Base-by-base conservation (phyloP, 2,797 vertebrate genomes). In the Acrocephalus scirpaceus region DNA sequence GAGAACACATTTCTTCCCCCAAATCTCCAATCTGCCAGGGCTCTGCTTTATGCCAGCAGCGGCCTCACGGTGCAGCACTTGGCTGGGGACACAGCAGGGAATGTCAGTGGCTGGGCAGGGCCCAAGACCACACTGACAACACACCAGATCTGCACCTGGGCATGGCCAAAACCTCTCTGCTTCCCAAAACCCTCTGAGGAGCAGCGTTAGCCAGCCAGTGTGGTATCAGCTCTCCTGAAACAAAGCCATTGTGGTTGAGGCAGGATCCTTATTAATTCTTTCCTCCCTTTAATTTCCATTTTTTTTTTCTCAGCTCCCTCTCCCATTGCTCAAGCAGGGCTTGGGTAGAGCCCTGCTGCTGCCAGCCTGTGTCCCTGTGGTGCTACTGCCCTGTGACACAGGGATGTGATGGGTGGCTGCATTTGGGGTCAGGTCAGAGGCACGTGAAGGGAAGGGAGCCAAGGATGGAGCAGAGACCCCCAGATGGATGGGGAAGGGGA, bases 211-310 rank as follows among this genome's bases (percentile, higher is more conserved):
- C 22, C 34, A 85, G 82, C 3, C 38, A 38, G 1, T 93, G 85
- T 42, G 95, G 91, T 95, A 96, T 95, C 94, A 50, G 79, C 36
- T 83, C 82, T 93, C 83, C 93, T 96, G 88, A 90, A 92, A 86
- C 76, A 80, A 75, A 95, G 86, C 94, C 88, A 90, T 62, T 91
- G 88, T 90, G 95, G 94, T 92, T 6, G 27, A 88, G 61, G 62
- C 73, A 80, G 88, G 88, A 96, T 86, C 88, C 88, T 88, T 84
- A 94, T 96, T 90, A 93, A 96, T 88, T 88, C 88, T 69, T 96
- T 93, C 93, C 92, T 92, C 79, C 48, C 93, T 88, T 88, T 92
- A 88, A 95, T 92, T 95, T 92, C 90, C 85, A 48, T 76, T 84
- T 91, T 83, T 91, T 36, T 91, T 93, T 92, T 45, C 79, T 93